Conservation (phyloP, 1,140 invertebrate genomes). For the Ips typographus region DNA sequence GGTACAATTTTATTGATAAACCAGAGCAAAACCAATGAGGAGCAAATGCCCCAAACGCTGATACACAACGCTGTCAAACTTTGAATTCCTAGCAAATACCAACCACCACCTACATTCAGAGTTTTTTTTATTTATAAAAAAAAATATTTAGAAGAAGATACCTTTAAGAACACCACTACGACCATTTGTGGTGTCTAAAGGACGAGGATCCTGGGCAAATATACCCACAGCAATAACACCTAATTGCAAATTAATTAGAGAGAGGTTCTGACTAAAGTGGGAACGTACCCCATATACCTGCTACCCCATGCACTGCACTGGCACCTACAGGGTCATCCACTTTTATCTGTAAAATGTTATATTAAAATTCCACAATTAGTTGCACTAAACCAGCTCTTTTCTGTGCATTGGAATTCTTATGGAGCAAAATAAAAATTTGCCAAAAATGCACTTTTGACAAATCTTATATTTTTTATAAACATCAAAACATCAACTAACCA, state of each 20-base stretch:
- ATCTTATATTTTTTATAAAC: no score
- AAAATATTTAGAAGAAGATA: slow-evolving; percentile 40
- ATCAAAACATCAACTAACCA: slow-evolving; percentile 36
- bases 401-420: neutral
- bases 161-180: slow-evolving; percentile 79
- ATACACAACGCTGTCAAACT: slow-evolving; percentile 70
- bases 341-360: slow-evolving; percentile 53
- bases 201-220: slow-evolving; percentile 83
- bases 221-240: slow-evolving; percentile 86
- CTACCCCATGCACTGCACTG: slow-evolving; percentile 82
- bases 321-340: slow-evolving; percentile 93
- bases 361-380: neutral
- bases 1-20: slow-evolving; percentile 75
- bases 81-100: slow-evolving; percentile 84
- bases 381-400: neutral
- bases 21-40: slow-evolving; percentile 72
- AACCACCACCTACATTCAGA: slow-evolving; percentile 70
- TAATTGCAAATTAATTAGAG: slow-evolving; percentile 49
- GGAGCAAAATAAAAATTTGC: neutral
- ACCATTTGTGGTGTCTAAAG: slow-evolving; percentile 75
- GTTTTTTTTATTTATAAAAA: neutral
- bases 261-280: neutral
- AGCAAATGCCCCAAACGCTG: slow-evolving; percentile 68
- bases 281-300: slow-evolving; percentile 63
- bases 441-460: no score